Conservation (phyloP, 2,888 invertebrate species). For the Agrotis puta region DNA sequence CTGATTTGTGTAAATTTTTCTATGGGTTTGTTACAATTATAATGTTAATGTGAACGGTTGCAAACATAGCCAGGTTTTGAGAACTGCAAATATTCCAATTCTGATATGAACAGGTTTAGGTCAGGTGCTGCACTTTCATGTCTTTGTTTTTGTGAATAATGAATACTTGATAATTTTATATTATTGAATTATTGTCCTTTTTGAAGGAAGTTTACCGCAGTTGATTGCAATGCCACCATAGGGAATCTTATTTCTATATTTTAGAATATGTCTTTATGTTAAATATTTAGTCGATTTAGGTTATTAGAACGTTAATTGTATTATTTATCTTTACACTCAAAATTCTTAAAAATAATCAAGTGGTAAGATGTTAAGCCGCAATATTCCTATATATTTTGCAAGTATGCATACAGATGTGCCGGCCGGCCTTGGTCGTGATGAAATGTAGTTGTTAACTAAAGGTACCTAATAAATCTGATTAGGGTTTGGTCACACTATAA, state of each 20-base stretch:
- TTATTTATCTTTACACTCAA: constrained; percentile 90
- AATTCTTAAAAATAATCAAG: constrained; percentile 81
- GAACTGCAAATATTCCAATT: constrained; percentile 72
- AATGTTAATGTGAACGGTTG: constrained; percentile 76
- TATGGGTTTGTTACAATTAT: constrained; percentile 87
- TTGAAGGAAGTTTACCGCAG: constrained; percentile 73
- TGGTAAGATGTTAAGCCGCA: constrained; percentile 72
- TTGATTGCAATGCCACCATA: constrained; percentile 79
- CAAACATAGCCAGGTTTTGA: constrained; percentile 68
- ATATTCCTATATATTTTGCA: constrained; percentile 70
- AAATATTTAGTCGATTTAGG: constrained; percentile 89
- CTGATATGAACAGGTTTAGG: constrained; percentile 74
- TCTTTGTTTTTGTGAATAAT: constrained; percentile 72
- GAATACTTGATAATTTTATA: constrained; percentile 70
- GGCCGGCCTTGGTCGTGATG: constrained; percentile 75
- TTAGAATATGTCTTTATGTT: constrained; percentile 87
- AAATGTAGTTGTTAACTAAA: constrained; percentile 72
- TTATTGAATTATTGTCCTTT: constrained; percentile 67
- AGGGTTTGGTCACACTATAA: constrained; percentile 79
- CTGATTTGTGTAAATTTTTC: constrained; percentile 90
- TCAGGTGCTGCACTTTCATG: constrained; percentile 81
- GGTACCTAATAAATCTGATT: constrained; percentile 73
- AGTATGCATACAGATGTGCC: constrained; percentile 76
- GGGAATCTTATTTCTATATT: constrained; percentile 84
- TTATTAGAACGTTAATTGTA: constrained; percentile 88